These are phyloP conservation scores for Drosophila athabasca DNA, from an alignment of 1,140 invertebrate genomes.

Conservation along the genomic window DNA sequence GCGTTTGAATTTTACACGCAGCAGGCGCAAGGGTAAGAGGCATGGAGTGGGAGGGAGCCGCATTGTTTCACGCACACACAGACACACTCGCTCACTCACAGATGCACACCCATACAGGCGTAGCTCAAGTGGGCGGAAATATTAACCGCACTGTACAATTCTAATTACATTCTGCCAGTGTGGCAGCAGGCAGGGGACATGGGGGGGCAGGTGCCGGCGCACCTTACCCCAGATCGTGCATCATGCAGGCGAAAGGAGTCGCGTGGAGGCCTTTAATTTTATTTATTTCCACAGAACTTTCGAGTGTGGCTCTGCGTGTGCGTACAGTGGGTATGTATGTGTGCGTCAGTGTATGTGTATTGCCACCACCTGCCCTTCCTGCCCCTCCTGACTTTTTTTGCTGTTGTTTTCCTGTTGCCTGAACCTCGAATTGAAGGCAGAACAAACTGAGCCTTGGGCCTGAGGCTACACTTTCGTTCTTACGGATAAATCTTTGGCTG, in stretches of 20 bases:
- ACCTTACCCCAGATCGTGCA: conserved; percentile 15
- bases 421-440: conserved; percentile 5
- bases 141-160: conserved; percentile 81
- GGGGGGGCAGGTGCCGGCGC: no score
- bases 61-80: neutral
- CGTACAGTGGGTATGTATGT: neutral
- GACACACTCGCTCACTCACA: no score
- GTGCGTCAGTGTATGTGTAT: no score
- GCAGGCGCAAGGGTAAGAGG: conserved; percentile 34
- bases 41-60: no score
- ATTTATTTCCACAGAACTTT: conserved; percentile 77
- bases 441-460: conserved; percentile 13
- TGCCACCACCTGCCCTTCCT: conserved; percentile 31
- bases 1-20: conserved; percentile 81
- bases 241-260: conserved; percentile 18
- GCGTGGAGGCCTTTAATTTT: conserved; percentile 68
- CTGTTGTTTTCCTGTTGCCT: conserved; percentile 23
- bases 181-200: no score
- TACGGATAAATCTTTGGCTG: conserved; percentile 4
- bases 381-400: conserved; percentile 35
- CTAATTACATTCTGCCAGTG: conserved; percentile 78
- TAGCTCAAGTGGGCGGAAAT: conserved; percentile 73
- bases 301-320: conserved; percentile 38
- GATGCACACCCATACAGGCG: conserved; percentile 18
- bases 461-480: conserved; percentile 26